These are phyloP conservation scores for Cladopsammia gracilis DNA, from an alignment of 64 coral and sea anemone species.

Conservation along the genomic window DNA sequence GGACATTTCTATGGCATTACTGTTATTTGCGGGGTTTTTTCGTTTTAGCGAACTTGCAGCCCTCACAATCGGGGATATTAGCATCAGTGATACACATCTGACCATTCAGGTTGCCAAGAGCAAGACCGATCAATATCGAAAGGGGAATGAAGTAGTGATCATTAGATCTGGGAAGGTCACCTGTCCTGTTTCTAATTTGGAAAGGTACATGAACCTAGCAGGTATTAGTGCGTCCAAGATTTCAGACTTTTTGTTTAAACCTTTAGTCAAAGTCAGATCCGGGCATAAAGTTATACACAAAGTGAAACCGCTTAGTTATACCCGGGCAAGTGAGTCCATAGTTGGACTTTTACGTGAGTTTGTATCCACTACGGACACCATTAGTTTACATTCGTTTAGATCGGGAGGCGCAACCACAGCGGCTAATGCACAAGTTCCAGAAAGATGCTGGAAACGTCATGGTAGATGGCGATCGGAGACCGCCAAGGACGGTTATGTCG, in stretches of 20 bases:
- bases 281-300: conserved; percentile 6
- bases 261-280: neutral
- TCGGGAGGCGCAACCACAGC: neutral
- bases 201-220: conserved; percentile 40
- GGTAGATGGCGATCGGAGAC: conserved; percentile 25
- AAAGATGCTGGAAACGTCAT: conserved; percentile 25
- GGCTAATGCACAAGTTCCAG: conserved; percentile 18
- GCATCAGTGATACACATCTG: conserved; percentile 27
- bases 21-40: conserved; percentile 61
- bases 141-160: conserved; percentile 51
- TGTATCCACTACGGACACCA: neutral
- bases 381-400: conserved; percentile 11
- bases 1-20: neutral
- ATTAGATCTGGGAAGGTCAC: conserved; percentile 46
- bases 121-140: conserved; percentile 46
- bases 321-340: conserved; percentile 20
- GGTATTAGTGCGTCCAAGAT: neutral
- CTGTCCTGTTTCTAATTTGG: conserved; percentile 44
- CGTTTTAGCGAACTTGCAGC: conserved; percentile 47
- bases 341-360: neutral
- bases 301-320: conserved; percentile 18
- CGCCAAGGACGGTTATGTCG: conserved; percentile 26
- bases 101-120: conserved; percentile 42
- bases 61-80: conserved; percentile 32
- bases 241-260: neutral